These are phyloP conservation scores for Vanacampus margaritifer DNA, from an alignment of 2,113 vertebrate species.

Conservation along the genomic window DNA sequence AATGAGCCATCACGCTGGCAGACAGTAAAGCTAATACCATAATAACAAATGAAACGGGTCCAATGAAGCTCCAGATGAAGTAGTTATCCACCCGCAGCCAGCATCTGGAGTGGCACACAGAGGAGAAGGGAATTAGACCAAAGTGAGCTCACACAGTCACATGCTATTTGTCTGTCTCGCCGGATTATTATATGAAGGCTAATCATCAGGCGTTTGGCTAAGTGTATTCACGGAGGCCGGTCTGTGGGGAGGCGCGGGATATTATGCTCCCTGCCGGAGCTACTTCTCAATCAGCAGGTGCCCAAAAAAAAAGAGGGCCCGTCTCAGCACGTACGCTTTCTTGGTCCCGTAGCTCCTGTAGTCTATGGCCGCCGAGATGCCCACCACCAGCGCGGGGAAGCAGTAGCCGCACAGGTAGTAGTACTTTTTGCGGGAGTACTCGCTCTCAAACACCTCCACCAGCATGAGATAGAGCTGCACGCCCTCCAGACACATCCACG, in stretches of 20 bases:
- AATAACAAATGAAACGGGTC: conserved; percentile 88
- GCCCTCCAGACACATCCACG: conserved; percentile 91
- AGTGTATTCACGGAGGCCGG: conserved; percentile 62
- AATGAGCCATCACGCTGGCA: conserved; percentile 19
- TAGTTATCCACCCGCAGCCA: conserved; percentile 93
- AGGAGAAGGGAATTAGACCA: conserved; percentile 36
- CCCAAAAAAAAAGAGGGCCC: conserved; percentile 45
- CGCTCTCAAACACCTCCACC: conserved; percentile 90
- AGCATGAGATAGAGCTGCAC: conserved; percentile 92
- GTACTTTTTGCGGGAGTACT: conserved; percentile 88
- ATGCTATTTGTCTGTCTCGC: conserved; percentile 56
- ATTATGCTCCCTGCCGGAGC: conserved; percentile 60
- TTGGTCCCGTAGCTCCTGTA: conserved; percentile 93
- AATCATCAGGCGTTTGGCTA: conserved; percentile 69
- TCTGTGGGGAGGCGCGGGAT: conserved; percentile 53
- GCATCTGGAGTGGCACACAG: conserved; percentile 74
- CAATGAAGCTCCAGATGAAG: conserved; percentile 96
- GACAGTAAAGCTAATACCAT: conserved; percentile 77
- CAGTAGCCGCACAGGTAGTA: conserved; percentile 92
- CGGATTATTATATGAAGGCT: conserved; percentile 65
- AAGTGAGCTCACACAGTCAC: conserved; percentile 34
- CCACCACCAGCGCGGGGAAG: conserved; percentile 89
- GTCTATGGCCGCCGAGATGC: conserved; percentile 88
- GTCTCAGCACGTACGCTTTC: conserved; percentile 83
- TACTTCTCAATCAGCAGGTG: conserved; percentile 71